phyloP scores from a whole-genome alignment of 1,140 invertebrate species.

The Agrypnia vestita region DNA sequence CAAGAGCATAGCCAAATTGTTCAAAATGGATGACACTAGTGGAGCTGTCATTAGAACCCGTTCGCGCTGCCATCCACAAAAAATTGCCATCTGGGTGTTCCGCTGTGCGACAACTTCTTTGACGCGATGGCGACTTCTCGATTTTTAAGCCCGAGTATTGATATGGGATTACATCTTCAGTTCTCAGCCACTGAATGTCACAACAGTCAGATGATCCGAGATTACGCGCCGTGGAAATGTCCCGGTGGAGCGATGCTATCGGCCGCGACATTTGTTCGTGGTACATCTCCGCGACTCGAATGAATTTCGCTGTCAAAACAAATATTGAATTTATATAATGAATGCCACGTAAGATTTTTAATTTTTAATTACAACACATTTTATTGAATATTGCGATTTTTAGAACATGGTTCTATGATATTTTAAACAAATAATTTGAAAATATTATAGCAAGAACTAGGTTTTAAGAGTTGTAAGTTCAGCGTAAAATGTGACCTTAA shows the following conservation, averaged over 20 bases:
- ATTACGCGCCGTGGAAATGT: constrained; percentile 33
- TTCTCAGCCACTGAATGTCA: constrained; percentile 27
- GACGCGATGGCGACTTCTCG: not conserved
- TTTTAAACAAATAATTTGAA: too few relatives aligned
- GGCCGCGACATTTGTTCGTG: too few relatives aligned
- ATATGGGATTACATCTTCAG: constrained; percentile 26
- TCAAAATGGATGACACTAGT: too few relatives aligned
- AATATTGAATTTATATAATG: not conserved
- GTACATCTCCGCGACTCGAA: not conserved
- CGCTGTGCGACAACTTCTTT: constrained; percentile 11
- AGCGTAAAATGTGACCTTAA: too few relatives aligned
- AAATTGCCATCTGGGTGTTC: constrained; percentile 35
- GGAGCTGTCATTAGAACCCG: constrained; percentile 1
- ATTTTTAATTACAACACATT: too few relatives aligned
- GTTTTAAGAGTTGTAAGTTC: too few relatives aligned
- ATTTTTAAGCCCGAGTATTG: constrained; percentile 23
- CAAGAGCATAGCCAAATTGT: too few relatives aligned
- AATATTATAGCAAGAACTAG: too few relatives aligned
- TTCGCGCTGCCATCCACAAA: not conserved
- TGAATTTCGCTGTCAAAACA: constrained; percentile 1
- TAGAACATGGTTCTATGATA: too few relatives aligned
- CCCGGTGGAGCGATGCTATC: not conserved
- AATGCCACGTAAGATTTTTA: too few relatives aligned
- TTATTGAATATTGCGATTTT: too few relatives aligned
- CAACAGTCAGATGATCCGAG: constrained; percentile 37